phyloP scores from a whole-genome alignment of 2,113 vertebrate species.

The Dermatemys mawii region DNA sequence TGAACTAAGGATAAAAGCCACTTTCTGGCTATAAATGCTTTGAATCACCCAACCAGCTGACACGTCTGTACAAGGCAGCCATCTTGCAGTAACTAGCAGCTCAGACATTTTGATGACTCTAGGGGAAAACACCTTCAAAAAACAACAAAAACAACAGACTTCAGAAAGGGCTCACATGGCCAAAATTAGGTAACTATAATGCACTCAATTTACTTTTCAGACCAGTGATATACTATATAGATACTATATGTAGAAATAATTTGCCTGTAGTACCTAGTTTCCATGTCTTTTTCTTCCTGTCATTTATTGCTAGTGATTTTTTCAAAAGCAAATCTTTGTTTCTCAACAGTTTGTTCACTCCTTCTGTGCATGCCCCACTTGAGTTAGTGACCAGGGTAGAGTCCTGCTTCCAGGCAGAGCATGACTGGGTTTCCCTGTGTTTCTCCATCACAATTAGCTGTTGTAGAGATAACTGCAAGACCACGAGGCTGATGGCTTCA shows the following conservation, averaged over 20 bases:
- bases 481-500: background rate
- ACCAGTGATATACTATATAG: background rate
- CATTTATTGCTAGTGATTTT: background rate
- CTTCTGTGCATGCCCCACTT: background rate
- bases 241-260: background rate
- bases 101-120: background rate
- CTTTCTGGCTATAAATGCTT: background rate
- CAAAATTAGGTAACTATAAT: background rate
- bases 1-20: fast-evolving
- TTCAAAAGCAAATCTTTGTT: background rate
- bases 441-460: background rate
- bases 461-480: background rate
- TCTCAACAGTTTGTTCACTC: background rate
- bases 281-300: background rate
- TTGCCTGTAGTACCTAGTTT: background rate
- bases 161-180: background rate
- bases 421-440: background rate
- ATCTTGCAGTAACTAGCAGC: background rate
- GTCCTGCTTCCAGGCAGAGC: fast-evolving
- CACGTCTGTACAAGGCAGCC: background rate
- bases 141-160: background rate
- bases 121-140: background rate
- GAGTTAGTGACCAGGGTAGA: background rate
- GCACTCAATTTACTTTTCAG: background rate
- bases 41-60: background rate